phyloP scores from a whole-genome alignment of 2,888 invertebrate species.

The Nymphalis urticae region DNA sequence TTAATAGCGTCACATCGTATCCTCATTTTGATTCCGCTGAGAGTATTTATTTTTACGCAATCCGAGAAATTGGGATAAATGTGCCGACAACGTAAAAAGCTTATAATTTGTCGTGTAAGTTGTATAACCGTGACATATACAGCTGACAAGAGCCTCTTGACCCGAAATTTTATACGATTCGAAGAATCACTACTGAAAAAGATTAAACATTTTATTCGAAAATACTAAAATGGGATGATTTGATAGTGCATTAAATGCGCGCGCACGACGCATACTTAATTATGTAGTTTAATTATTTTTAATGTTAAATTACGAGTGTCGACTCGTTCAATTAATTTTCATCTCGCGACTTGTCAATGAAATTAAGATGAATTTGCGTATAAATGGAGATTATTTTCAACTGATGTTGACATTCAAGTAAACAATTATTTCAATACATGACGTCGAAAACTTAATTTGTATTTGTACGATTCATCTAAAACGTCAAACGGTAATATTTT shows the following conservation, averaged over 20 bases:
- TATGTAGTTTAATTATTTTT: constrained; percentile 1
- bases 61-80: constrained; percentile 33
- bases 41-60: constrained; percentile 26
- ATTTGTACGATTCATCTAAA: background rate
- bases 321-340: background rate
- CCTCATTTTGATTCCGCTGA: constrained; percentile 7
- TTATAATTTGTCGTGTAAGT: constrained; percentile 36
- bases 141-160: constrained; percentile 32
- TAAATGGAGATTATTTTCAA: background rate
- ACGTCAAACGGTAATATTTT: background rate
- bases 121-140: constrained; percentile 38
- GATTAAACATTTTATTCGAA: constrained; percentile 14
- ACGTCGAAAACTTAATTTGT: background rate
- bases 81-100: constrained; percentile 32
- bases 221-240: constrained; percentile 32
- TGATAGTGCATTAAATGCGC: background rate
- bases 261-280: background rate
- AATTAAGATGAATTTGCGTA: background rate
- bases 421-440: background rate
- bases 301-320: background rate
- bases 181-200: constrained; percentile 29
- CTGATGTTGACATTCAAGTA: background rate
- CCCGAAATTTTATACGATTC: constrained; percentile 40
- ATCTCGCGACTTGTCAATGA: background rate
- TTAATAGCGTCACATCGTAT: background rate